Evolutionary conservation across 2,113 vertebrate genomes (phyloP).

Genomic region (Stomatorhinus ivindoensis): DNA sequence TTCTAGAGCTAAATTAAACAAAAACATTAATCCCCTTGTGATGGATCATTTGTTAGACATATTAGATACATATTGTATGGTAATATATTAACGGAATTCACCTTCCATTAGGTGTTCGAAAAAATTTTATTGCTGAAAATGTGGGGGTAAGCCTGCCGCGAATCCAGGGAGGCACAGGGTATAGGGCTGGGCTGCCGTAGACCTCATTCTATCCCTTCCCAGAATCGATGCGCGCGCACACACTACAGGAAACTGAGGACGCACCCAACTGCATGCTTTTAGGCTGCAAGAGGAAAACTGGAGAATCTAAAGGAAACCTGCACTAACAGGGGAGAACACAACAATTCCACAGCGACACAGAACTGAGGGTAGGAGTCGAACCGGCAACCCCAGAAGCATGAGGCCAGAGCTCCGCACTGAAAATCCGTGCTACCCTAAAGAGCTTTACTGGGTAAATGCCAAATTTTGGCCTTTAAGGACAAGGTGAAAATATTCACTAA

Average conservation of each 20-base stretch:
- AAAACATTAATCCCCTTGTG: slow-evolving; percentile 33
- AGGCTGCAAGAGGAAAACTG: background rate
- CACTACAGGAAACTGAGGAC: background rate
- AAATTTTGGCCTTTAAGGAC: background rate
- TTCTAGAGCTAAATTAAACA: slow-evolving; percentile 39
- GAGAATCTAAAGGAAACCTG: background rate
- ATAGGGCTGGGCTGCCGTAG: background rate
- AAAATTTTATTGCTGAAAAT: background rate
- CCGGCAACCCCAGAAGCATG: background rate
- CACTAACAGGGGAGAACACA: background rate
- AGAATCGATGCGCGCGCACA: background rate
- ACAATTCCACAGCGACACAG: background rate
- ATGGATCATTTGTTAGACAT: background rate
- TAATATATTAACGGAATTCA: background rate
- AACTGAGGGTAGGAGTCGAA: background rate
- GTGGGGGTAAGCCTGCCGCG: background rate
- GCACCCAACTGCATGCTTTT: background rate
- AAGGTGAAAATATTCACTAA: background rate
- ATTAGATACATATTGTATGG: background rate
- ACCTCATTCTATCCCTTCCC: background rate
- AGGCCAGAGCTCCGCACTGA: background rate
- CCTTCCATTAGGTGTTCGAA: background rate
- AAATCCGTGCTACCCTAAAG: background rate
- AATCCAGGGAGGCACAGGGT: background rate
- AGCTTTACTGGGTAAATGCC: background rate